A percentile compares a stretch with the other conserved stretches of the same genome.
Evolutionary conservation across 2,888 invertebrate genomes (phyloP).

Genomic region (Drosophila barbarae): DNA sequence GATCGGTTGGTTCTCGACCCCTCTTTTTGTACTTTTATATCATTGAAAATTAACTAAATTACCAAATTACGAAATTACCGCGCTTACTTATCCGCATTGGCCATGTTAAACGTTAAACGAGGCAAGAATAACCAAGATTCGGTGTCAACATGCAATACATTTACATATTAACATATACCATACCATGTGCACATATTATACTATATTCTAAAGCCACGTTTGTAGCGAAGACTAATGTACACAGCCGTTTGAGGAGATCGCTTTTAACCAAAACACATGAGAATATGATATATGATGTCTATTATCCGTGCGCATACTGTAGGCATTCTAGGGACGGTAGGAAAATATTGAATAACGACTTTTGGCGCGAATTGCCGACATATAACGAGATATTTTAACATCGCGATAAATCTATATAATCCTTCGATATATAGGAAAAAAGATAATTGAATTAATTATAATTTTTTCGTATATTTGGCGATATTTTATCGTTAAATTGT

Average conservation of each 20-base stretch:
- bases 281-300: constrained; percentile 41
- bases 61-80: constrained; percentile 55
- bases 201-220: constrained; percentile 39
- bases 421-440: background rate
- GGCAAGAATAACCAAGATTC: constrained; percentile 1
- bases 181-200: constrained; percentile 50
- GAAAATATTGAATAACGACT: background rate
- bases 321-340: constrained; percentile 8
- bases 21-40: constrained; percentile 70
- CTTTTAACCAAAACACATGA: constrained; percentile 31
- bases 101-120: constrained; percentile 31
- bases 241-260: constrained; percentile 24
- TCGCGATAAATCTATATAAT: background rate
- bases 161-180: constrained; percentile 48
- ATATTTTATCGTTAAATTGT: background rate
- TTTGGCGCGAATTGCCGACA: background rate
- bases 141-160: constrained; percentile 67
- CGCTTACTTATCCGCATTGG: constrained; percentile 59
- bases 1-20: constrained; percentile 33
- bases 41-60: constrained; percentile 56
- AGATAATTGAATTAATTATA: background rate
- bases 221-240: constrained; percentile 37
- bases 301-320: constrained; percentile 34
- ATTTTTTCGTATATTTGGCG: background rate
- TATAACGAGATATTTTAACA: background rate